Evolutionary conservation across 92 coral and sea anemone species (phyloP).

Genomic region (Desmophyllum pertusum): DNA sequence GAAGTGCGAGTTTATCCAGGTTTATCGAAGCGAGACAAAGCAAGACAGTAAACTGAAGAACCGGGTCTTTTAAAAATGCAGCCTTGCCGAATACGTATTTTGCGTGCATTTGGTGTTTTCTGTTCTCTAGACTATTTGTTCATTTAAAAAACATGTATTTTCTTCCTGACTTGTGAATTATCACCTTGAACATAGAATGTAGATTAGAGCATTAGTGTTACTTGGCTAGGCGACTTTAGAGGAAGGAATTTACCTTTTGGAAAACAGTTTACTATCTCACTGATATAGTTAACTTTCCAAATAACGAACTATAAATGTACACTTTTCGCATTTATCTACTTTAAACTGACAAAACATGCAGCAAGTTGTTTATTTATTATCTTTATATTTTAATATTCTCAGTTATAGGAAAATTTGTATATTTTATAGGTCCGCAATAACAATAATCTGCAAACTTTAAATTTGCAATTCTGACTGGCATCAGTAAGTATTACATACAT

Average conservation of each 20-base stretch:
- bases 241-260: neutral
- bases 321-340: neutral
- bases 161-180: neutral
- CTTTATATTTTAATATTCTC: neutral
- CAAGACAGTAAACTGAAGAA: neutral
- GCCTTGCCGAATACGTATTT: neutral
- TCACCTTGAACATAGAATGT: neutral
- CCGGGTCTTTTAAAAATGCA: neutral
- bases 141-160: neutral
- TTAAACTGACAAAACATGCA: neutral
- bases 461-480: neutral
- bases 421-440: neutral
- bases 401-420: neutral
- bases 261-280: neutral
- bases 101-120: neutral
- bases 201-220: neutral
- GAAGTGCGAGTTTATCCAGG: neutral
- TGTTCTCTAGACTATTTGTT: neutral
- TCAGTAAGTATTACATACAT: neutral
- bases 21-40: neutral
- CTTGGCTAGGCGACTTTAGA: neutral
- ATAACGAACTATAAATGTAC: too few species aligned
- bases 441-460: neutral
- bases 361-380: neutral
- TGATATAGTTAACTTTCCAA: neutral